phyloP scores from a whole-genome alignment of 2,888 invertebrate genomes.

The Epinotia bilunana region DNA sequence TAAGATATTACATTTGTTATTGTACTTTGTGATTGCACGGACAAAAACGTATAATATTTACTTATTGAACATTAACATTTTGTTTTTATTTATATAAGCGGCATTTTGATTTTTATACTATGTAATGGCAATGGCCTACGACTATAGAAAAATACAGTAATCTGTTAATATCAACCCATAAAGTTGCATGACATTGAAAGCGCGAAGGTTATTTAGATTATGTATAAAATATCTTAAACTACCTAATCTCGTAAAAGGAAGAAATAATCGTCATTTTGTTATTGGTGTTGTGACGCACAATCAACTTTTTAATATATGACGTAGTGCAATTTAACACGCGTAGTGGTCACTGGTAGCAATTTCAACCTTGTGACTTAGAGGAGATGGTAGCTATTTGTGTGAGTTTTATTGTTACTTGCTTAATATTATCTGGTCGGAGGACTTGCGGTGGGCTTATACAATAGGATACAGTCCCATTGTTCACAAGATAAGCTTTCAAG shows the following conservation, averaged over 20 bases:
- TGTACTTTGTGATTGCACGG: neutral
- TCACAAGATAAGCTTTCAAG: too few species aligned
- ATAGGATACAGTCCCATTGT: too few species aligned
- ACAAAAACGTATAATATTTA: neutral
- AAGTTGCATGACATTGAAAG: slow-evolving; percentile 17
- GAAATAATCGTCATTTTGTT: slow-evolving; percentile 12
- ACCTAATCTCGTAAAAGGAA: slow-evolving; percentile 17
- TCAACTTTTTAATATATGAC: neutral
- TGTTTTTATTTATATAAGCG: neutral
- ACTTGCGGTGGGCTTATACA: too few species aligned
- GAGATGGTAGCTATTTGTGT: too few species aligned
- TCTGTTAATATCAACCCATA: neutral
- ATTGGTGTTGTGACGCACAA: neutral
- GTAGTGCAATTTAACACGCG: too few species aligned
- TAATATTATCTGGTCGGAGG: too few species aligned
- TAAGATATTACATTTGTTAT: neutral
- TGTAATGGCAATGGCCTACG: slow-evolving; percentile 8
- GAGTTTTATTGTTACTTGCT: too few species aligned
- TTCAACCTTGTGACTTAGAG: too few species aligned
- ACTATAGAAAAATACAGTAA: slow-evolving; percentile 13
- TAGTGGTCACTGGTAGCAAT: too few species aligned
- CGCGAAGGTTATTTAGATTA: slow-evolving; percentile 28
- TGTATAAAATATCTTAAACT: slow-evolving; percentile 1
- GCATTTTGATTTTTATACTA: neutral
- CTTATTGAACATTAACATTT: neutral